Conservation (phyloP, 2,888 invertebrate species). For the Lithophane semibrunnea region DNA sequence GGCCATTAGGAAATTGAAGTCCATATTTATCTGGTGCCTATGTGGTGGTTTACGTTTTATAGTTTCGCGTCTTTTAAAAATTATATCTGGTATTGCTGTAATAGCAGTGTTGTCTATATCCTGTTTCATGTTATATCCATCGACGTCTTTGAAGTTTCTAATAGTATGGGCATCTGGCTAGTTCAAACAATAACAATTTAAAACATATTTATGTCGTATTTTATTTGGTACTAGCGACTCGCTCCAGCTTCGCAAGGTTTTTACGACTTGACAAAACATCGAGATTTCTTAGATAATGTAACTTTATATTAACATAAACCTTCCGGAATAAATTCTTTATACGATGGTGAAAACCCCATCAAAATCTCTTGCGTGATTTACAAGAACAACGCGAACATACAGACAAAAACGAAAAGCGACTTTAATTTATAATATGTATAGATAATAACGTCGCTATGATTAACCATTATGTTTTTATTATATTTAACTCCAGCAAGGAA, state of each 20-base stretch:
- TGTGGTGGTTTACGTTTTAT: neutral
- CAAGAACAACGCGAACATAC: too few species aligned
- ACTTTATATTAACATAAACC: too few species aligned
- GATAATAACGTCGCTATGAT: neutral
- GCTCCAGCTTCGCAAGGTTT: too few species aligned
- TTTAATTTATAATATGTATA: too few species aligned
- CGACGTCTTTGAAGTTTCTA: neutral
- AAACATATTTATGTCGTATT: neutral
- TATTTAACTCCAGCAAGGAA: neutral
- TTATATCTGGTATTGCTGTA: neutral
- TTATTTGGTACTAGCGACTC: too few species aligned
- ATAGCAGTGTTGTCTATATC: neutral
- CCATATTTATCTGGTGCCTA: neutral
- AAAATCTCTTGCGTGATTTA: too few species aligned
- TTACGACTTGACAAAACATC: too few species aligned
- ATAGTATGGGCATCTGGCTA: constrained; percentile 1
- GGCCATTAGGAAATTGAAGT: constrained; percentile 9
- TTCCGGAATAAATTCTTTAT: too few species aligned
- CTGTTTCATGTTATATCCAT: neutral
- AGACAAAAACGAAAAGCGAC: too few species aligned
- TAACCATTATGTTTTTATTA: neutral
- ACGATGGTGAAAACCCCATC: too few species aligned
- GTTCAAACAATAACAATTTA: neutral
- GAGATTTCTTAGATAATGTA: too few species aligned
- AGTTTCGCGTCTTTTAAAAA: neutral